phyloP scores from a whole-genome alignment of 2,888 invertebrate genomes.

The Yponomeuta malinellus region DNA sequence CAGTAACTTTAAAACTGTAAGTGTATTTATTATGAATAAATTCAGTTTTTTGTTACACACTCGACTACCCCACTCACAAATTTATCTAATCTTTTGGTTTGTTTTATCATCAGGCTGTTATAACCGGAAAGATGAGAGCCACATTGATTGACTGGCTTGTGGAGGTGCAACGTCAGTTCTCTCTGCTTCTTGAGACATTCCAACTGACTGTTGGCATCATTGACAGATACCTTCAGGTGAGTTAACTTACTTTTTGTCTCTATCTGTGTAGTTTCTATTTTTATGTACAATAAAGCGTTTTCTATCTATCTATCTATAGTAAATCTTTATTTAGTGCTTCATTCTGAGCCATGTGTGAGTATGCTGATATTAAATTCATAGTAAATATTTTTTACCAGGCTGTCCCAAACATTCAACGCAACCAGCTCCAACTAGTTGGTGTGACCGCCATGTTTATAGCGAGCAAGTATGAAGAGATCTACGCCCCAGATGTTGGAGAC shows the following conservation, averaged over 20 bases:
- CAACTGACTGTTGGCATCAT: slow-evolving; percentile 91
- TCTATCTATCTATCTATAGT: no score
- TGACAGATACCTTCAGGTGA: slow-evolving; percentile 91
- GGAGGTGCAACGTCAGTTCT: slow-evolving; percentile 92
- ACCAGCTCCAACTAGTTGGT: slow-evolving; percentile 90
- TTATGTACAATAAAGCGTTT: no score
- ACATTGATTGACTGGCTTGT: slow-evolving; percentile 96
- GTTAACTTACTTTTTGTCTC: neutral
- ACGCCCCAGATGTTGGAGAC: slow-evolving; percentile 89
- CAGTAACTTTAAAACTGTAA: no score
- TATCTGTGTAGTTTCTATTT: no score
- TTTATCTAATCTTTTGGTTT: neutral
- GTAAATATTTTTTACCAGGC: slow-evolving; percentile 53
- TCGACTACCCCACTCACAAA: no score
- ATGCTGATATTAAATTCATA: neutral
- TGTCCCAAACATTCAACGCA: slow-evolving; percentile 77
- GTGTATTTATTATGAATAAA: no score
- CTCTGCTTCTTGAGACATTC: slow-evolving; percentile 90
- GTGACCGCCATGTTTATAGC: slow-evolving; percentile 93
- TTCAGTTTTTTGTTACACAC: no score
- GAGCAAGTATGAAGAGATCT: slow-evolving; percentile 96
- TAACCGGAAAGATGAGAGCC: slow-evolving; percentile 90
- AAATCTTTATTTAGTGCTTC: no score
- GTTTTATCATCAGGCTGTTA: slow-evolving; percentile 47
- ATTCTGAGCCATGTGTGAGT: no score